Base-by-base conservation (phyloP, 2,113 vertebrate species). In the Vicugna pacos region DNA sequence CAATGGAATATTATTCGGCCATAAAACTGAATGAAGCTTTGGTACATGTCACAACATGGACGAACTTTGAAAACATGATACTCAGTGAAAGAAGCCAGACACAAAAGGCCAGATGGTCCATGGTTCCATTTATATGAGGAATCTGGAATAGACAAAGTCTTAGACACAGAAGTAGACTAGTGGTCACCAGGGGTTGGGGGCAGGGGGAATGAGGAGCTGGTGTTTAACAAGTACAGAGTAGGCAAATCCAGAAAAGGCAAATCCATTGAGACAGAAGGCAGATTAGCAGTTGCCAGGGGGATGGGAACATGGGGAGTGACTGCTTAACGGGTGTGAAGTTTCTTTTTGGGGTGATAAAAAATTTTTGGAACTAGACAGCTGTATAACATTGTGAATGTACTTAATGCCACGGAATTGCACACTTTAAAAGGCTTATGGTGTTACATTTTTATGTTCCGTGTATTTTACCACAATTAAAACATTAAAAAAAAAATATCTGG, bases 31-130 rank as follows among this genome's bases (percentile, higher is more conserved):
- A 48, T 1, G 30, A 17, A 3, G 20, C 9, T 0, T 5, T 1
- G 48, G 32, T 16, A 3, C 10, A 5, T 0, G 5, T 17, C 56
- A 28, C 13, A 0, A 1, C 56, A 0, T 0, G 3, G 32, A 15
- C 0, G 20, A 76, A 22, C 62, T 69, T 32, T 7, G n/a, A 17
- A 38, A 35, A 26, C 46, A 6, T 0, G 13, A 2, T 8, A 65
- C 24, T 26, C 2, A 1, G 32, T 8, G 16, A 32, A 16, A n/a
- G 58, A 56, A 64, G 48, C 86, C 70, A 17, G 38, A 17, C 7
- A 5, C 32, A 1, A 24, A 60, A 77, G 12, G 22, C 75, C 30
- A 20, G 70, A 15, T 0, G 46, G 14, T 0, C 8, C n/a, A 1
- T 2, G 28, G 17, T 19, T 73, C 83, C 70, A 17, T 46, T 12